Evolutionary conservation across 2,113 vertebrate species (phyloP).

Genomic region (Actenoides hombroni): DNA sequence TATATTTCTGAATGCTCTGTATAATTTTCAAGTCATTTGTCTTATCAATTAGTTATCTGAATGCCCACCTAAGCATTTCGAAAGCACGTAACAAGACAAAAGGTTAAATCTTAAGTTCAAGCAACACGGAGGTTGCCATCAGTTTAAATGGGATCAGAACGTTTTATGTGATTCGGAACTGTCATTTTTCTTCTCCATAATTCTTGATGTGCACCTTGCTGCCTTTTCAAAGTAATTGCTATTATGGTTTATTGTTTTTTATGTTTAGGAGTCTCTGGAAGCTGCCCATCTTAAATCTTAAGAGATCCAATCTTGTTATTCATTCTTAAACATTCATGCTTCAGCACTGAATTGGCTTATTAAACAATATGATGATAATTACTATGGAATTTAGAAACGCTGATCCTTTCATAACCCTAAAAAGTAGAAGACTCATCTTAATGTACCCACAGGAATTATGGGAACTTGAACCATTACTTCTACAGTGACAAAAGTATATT

Average conservation of each 20-base stretch:
- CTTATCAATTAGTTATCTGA: background rate
- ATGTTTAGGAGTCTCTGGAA: background rate
- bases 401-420: slow-evolving; percentile 1
- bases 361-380: slow-evolving; percentile 4
- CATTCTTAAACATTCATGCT: slow-evolving; percentile 1
- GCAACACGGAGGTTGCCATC: background rate
- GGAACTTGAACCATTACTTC: background rate
- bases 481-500: background rate
- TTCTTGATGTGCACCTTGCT: background rate
- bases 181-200: background rate
- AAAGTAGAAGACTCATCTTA: background rate
- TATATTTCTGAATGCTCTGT: background rate
- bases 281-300: background rate
- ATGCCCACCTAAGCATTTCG: background rate
- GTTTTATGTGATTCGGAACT: background rate
- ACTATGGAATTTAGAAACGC: background rate
- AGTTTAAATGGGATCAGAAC: background rate
- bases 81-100: background rate
- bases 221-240: slow-evolving; percentile 15
- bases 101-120: slow-evolving; percentile 6
- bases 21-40: background rate
- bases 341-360: slow-evolving; percentile 1
- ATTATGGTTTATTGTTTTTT: background rate
- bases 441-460: background rate
- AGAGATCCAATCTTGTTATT: background rate